A percentile compares a stretch with the other conserved stretches of the same genome.
These are phyloP conservation scores for Channa maculata DNA, from an alignment of 2,113 vertebrate species.

Conservation along the genomic window DNA sequence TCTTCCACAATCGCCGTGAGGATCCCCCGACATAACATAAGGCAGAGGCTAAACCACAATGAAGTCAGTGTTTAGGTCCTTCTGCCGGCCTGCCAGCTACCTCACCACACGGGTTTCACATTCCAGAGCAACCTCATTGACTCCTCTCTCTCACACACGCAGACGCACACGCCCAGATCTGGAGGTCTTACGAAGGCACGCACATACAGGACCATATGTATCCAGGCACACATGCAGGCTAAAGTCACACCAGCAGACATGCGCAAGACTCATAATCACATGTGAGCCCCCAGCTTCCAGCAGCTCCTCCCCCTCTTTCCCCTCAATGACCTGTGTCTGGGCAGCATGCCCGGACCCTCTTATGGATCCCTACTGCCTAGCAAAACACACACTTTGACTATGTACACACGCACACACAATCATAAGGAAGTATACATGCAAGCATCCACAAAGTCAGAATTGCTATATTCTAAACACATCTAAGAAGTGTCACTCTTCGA, in stretches of 20 bases:
- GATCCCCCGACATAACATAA: slow-evolving; percentile 71
- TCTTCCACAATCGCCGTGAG: slow-evolving; percentile 63
- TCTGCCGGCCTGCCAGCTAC: slow-evolving; percentile 61
- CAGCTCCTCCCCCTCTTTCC: slow-evolving; percentile 53
- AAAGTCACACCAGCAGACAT: slow-evolving; percentile 45
- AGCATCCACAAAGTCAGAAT: slow-evolving; percentile 22
- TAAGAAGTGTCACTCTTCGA: slow-evolving; percentile 1
- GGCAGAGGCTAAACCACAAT: slow-evolving; percentile 76
- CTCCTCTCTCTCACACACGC: slow-evolving; percentile 37
- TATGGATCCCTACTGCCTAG: slow-evolving; percentile 66
- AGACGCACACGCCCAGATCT: slow-evolving; percentile 23
- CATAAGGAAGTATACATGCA: neutral
- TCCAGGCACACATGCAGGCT: slow-evolving; percentile 39
- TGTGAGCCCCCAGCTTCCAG: slow-evolving; percentile 47
- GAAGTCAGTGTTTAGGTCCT: slow-evolving; percentile 76
- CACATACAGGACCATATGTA: too few relatives aligned
- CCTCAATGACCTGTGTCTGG: slow-evolving; percentile 70
- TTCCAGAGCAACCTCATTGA: slow-evolving; percentile 69
- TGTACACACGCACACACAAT: slow-evolving; percentile 36
- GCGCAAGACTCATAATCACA: slow-evolving; percentile 50
- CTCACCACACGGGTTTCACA: slow-evolving; percentile 70
- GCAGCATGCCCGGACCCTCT: slow-evolving; percentile 65
- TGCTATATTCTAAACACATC: slow-evolving; percentile 47
- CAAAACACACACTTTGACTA: slow-evolving; percentile 60
- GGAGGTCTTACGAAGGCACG: too few relatives aligned